These are phyloP conservation scores for Ptychodera flava DNA, from an alignment of 35 echinoderm and acorn worm genomes.

Conservation along the genomic window DNA sequence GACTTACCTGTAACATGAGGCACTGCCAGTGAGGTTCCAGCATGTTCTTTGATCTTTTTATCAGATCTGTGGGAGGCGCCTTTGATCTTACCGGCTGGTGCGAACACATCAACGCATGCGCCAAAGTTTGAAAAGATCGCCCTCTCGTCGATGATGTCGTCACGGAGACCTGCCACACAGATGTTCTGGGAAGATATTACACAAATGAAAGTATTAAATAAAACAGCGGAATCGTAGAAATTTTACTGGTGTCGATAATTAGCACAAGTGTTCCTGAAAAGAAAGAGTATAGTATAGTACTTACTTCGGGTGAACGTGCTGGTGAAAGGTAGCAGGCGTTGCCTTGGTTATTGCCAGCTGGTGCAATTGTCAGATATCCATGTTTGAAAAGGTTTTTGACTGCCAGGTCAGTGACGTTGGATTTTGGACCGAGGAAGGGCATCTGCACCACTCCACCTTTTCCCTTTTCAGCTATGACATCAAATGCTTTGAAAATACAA, in stretches of 20 bases:
- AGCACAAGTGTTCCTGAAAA: too few relatives aligned
- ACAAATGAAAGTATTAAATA: too few relatives aligned
- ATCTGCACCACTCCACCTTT: neutral
- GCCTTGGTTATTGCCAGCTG: neutral
- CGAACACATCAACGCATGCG: neutral
- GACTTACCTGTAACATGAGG: neutral
- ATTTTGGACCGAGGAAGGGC: neutral
- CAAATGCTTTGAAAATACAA: too few relatives aligned
- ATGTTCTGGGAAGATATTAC: neutral
- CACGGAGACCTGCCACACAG: neutral
- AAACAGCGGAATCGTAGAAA: too few relatives aligned
- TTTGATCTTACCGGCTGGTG: neutral
- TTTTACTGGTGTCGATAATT: too few relatives aligned
- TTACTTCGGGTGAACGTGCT: neutral
- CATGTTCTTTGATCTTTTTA: neutral
- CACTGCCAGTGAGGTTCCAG: conserved; percentile 3
- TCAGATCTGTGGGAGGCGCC: neutral
- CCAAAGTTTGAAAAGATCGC: neutral
- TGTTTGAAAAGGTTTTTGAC: neutral
- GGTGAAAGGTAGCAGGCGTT: neutral
- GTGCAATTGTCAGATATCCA: neutral
- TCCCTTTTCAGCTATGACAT: neutral
- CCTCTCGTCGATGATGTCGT: neutral
- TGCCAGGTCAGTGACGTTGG: neutral
- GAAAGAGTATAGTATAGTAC: too few relatives aligned